phyloP scores from a whole-genome alignment of 2,888 invertebrate species.

The Monochamus alternatus region DNA sequence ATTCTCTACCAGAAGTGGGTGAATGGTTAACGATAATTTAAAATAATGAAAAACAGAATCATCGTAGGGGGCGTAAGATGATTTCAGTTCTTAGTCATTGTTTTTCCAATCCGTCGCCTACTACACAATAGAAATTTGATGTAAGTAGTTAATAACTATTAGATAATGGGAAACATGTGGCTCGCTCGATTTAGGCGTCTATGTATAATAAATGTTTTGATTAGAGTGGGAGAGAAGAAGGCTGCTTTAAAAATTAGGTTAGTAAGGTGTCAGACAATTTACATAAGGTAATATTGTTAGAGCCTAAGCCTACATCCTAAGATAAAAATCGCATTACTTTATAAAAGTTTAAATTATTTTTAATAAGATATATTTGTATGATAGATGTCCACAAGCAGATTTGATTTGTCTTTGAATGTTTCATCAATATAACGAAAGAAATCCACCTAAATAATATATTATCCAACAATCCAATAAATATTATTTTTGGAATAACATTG shows the following conservation, averaged over 20 bases:
- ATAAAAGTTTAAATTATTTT: no score
- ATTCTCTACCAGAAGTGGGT: conserved; percentile 19
- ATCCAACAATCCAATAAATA: neutral
- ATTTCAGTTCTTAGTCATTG: conserved; percentile 34
- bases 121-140: conserved; percentile 18
- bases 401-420: no score
- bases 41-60: conserved; percentile 17
- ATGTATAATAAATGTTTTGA: neutral
- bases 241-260: neutral
- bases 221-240: neutral
- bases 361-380: no score
- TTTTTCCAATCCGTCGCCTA: conserved; percentile 30
- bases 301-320: neutral
- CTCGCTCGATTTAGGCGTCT: conserved; percentile 4
- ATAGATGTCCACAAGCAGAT: no score
- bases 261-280: neutral
- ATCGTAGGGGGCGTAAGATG: conserved; percentile 30
- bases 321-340: no score
- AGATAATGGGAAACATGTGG: neutral
- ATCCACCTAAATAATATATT: neutral
- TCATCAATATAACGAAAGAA: no score
- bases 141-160: conserved; percentile 10
- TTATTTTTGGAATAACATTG: neutral
- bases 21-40: conserved; percentile 28
- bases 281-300: no score